Base-by-base conservation (phyloP, 2,797 vertebrate genomes). In the Crypturellus tataupa region DNA sequence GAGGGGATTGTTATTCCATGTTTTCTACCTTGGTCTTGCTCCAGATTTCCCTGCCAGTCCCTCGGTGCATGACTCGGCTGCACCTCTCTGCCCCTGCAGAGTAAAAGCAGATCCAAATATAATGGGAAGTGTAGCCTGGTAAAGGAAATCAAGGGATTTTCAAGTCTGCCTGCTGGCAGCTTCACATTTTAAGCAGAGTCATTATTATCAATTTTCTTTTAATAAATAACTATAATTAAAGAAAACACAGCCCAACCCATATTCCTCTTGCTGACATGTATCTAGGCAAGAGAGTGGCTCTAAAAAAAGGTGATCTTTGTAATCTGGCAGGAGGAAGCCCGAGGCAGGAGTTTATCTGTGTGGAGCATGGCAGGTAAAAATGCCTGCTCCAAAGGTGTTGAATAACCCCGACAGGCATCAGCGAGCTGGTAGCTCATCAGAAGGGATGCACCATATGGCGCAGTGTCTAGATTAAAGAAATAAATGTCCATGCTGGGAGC, bases 121-220 rank as follows among this genome's bases (percentile, higher is more conserved):
- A 69, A 56, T 17, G 59, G 62, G 2, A 83, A 51, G 12, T 78
- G 24, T 42, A 82, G 75, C 42, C 67, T 69, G 55, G 55, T 56
- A n/a, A n/a, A 56, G 55, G 55, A n/a, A 78, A 69, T 84, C n/a
- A 78, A 87, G 67, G 56, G 73, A 77, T 64, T 82, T 62, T 39
- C 67, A 91, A 94, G 60, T 73, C 67, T 37, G 83, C 44, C 72
- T 20, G 3, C 49, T 84, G 63, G 63, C 31, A 70, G n/a, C 51
- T 58, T 2, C 39, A 40, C n/a, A 72, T 92, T 83, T 94, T 91
- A 89, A 89, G 40, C 2, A 0, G 55, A 83, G 77, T 86, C 63
- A 47, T 91, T 91, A 29, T 73, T 93, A 94, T 91, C 91, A 90
- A 91, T 68, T 83, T 93, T 49, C 85, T 93, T 49, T 86, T 88